A percentile compares a stretch with the other conserved stretches of the same genome.
phyloP scores from a whole-genome alignment of 2,113 vertebrate species.

The Callopanchax toddi region DNA sequence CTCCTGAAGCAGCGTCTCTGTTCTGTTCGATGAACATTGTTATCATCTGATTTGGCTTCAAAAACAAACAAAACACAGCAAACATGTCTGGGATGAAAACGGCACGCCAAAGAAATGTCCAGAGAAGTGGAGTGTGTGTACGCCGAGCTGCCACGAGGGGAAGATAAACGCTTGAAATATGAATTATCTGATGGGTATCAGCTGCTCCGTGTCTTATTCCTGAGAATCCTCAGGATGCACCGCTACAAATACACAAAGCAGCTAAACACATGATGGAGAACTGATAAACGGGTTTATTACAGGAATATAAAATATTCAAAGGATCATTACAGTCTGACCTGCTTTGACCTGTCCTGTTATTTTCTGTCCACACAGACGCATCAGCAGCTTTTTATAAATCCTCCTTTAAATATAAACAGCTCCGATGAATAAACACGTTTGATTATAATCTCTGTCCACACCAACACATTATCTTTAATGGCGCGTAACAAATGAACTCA shows the following conservation, averaged over 20 bases:
- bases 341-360: slow-evolving; percentile 13
- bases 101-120: slow-evolving; percentile 19
- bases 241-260: no score
- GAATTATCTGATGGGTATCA: slow-evolving; percentile 59
- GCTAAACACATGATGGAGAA: no score
- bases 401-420: slow-evolving; percentile 42
- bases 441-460: slow-evolving; percentile 6
- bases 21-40: slow-evolving; percentile 15
- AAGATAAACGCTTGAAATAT: slow-evolving; percentile 42
- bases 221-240: no score
- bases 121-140: slow-evolving; percentile 47
- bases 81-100: slow-evolving; percentile 36
- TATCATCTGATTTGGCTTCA: not conserved
- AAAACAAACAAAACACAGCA: slow-evolving; percentile 42
- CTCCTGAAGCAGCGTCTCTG: not conserved
- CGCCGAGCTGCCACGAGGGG: slow-evolving; percentile 50
- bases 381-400: slow-evolving; percentile 20
- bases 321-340: no score
- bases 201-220: not conserved
- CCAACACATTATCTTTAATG: slow-evolving; percentile 21
- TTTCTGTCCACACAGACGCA: slow-evolving; percentile 24
- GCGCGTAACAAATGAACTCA: not conserved
- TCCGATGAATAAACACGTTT: slow-evolving; percentile 27
- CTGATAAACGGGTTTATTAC: no score
- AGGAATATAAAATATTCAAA: no score